phyloP scores from a whole-genome alignment of 2,888 invertebrate species.

The Chalcosyrphus nemorum region DNA sequence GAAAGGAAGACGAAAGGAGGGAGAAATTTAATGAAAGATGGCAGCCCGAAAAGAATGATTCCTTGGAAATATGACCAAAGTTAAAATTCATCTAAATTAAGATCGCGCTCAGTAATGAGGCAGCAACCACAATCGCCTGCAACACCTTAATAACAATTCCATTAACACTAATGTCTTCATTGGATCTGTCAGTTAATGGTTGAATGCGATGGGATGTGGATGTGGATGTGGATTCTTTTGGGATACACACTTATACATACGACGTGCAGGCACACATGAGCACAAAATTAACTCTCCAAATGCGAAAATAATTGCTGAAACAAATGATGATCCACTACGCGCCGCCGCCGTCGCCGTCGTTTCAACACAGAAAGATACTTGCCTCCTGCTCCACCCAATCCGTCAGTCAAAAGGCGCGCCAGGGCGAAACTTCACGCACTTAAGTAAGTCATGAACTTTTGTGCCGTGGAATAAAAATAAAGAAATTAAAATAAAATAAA shows the following conservation, averaged over 20 bases:
- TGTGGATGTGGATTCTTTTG: constrained; percentile 43
- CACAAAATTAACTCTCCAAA: constrained; percentile 78
- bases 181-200: constrained; percentile 79
- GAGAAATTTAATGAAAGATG: constrained; percentile 40
- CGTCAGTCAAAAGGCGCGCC: constrained; percentile 7
- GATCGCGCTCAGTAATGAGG: constrained; percentile 69
- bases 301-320: constrained; percentile 81
- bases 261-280: constrained; percentile 12
- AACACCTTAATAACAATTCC: constrained; percentile 82
- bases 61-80: constrained; percentile 59
- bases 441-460: constrained; percentile 62
- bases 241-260: too few relatives aligned
- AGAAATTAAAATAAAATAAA: constrained; percentile 70
- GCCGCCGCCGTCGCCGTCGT: not conserved
- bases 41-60: constrained; percentile 32
- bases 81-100: constrained; percentile 72
- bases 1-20: not conserved
- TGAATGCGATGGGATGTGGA: constrained; percentile 30
- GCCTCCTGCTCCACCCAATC: constrained; percentile 13
- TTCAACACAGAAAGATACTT: constrained; percentile 18
- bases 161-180: constrained; percentile 82
- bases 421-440: constrained; percentile 47
- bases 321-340: constrained; percentile 74
- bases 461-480: constrained; percentile 47
- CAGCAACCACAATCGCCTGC: constrained; percentile 74